Conservation (phyloP, 1,140 invertebrate species). For the Scaptomyza montana region DNA sequence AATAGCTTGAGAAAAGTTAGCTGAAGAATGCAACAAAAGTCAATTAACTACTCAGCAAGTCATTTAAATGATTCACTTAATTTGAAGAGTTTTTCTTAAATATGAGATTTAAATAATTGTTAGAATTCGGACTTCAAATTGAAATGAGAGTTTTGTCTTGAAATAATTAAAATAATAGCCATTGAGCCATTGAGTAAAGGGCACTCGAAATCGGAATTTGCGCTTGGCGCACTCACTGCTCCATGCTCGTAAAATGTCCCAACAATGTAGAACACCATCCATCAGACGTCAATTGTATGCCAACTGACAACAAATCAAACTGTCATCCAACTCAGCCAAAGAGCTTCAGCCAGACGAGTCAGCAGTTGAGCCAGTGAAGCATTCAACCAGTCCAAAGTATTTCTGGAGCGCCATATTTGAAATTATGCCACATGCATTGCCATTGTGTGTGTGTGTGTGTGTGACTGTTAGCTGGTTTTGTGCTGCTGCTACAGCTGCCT, state of each 20-base stretch:
- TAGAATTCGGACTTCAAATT: not conserved
- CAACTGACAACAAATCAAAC: conserved; percentile 82
- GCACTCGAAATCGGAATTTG: conserved; percentile 23
- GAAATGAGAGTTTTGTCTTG: conserved; percentile 16
- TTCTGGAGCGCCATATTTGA: conserved; percentile 78
- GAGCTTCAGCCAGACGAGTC: conserved; percentile 38
- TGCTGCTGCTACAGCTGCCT: conserved; percentile 11
- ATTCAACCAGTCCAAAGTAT: conserved; percentile 72
- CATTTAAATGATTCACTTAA: not conserved
- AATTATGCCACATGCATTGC: conserved; percentile 73
- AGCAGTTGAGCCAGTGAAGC: conserved; percentile 61
- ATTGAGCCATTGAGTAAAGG: conserved; percentile 18
- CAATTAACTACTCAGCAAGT: not conserved
- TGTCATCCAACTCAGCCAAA: conserved; percentile 59
- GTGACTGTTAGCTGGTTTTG: conserved; percentile 12
- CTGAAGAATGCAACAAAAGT: not conserved
- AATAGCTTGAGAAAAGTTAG: not conserved
- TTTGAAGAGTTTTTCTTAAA: not conserved
- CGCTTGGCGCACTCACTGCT: conserved; percentile 18
- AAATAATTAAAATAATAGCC: conserved; percentile 55
- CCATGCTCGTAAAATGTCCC: conserved; percentile 64
- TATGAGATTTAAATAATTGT: conserved; percentile 1
- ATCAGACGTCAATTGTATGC: conserved; percentile 81
- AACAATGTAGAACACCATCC: conserved; percentile 80
- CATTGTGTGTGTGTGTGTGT: conserved; percentile 20